Conservation (phyloP, 2,113 vertebrate species). For the Ammodytes marinus region DNA sequence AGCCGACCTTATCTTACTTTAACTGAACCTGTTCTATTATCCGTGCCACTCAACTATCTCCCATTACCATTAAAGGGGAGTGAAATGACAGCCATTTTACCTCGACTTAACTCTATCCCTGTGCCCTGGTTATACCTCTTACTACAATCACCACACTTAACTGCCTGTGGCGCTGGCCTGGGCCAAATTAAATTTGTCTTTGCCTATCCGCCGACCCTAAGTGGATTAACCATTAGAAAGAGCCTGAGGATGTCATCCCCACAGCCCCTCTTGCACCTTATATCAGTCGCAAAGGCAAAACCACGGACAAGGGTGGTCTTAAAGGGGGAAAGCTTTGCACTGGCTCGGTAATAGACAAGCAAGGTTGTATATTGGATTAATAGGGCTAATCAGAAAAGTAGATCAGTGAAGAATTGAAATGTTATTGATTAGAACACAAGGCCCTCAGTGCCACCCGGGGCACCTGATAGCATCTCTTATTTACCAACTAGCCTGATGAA, state of each 20-base stretch:
- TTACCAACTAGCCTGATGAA: constrained; percentile 82
- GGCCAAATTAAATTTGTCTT: constrained; percentile 47
- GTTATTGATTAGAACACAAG: constrained; percentile 85
- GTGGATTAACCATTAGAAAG: constrained; percentile 77
- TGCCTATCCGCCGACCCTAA: constrained; percentile 46
- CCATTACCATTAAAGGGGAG: constrained; percentile 20
- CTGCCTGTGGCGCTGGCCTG: constrained; percentile 34
- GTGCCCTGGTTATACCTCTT: constrained; percentile 33
- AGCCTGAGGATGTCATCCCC: constrained; percentile 57
- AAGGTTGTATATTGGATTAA: constrained; percentile 82
- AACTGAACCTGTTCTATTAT: constrained; percentile 46
- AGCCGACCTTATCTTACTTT: constrained; percentile 7
- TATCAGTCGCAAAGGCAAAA: constrained; percentile 74
- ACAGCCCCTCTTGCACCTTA: constrained; percentile 43
- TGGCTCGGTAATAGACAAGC: constrained; percentile 71
- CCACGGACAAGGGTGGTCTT: constrained; percentile 71
- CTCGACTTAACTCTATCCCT: constrained; percentile 11
- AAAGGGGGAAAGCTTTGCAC: constrained; percentile 65
- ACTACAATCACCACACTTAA: constrained; percentile 43
- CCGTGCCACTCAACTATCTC: constrained; percentile 31
- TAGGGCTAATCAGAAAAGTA: constrained; percentile 78
- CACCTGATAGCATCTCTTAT: constrained; percentile 86
- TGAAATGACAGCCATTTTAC: constrained; percentile 49
- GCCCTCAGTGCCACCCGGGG: constrained; percentile 79
- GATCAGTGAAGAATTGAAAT: constrained; percentile 85